Percentiles rank a stretch among this genome's conserved stretches.
Conservation (phyloP, 2,797 vertebrate species). For the Momotus momota region DNA sequence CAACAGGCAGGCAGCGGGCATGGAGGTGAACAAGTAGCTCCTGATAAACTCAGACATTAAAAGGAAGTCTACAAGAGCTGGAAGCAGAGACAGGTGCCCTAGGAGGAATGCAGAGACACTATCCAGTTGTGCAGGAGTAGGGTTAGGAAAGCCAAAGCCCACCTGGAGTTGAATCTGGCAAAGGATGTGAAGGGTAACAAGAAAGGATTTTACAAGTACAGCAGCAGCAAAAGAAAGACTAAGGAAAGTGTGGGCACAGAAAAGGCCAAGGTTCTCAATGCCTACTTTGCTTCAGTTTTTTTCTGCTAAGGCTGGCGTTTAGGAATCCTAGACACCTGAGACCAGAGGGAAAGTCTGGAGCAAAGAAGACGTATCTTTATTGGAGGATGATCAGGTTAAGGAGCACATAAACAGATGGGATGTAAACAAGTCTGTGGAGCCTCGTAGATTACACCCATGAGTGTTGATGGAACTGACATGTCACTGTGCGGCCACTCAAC, state of each 20-base stretch:
- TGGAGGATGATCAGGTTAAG: not conserved
- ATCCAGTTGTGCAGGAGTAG: rapidly evolving
- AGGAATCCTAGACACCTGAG: not conserved
- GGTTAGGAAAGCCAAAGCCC: not conserved
- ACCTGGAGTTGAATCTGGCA: not conserved
- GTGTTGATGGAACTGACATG: not conserved
- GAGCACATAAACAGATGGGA: not conserved
- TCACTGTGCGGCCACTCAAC: not conserved
- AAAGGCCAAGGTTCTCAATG: not conserved
- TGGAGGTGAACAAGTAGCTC: not conserved
- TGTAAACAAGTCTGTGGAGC: not conserved
- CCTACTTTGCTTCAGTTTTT: not conserved
- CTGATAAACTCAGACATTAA: not conserved
- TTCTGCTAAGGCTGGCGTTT: not conserved
- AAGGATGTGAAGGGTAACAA: not conserved
- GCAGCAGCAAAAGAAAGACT: not conserved
- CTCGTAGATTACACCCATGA: not conserved
- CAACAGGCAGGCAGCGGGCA: not conserved
- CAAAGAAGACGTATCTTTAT: not conserved
- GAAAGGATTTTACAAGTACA: not conserved
- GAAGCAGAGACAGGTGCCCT: not conserved
- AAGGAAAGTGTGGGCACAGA: not conserved
- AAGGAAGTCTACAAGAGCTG: not conserved
- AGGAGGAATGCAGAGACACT: not conserved
- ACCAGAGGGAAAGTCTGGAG: not conserved